phyloP scores from a whole-genome alignment of 2,113 vertebrate genomes.

The Agapornis roseicollis region DNA sequence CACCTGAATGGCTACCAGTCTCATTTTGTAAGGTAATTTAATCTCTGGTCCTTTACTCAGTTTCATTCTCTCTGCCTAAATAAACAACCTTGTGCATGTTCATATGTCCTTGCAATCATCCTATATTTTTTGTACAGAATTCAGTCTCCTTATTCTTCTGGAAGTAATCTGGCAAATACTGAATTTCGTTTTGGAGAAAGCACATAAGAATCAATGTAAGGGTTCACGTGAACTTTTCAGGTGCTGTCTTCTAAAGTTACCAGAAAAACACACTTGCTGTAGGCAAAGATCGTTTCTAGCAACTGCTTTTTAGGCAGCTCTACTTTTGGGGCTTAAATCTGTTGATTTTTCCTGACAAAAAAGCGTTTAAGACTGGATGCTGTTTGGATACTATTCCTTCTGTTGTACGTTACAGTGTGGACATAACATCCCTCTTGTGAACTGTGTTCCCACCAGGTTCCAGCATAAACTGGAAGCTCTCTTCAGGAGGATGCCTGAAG shows the following conservation, averaged over 20 bases:
- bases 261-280: background rate
- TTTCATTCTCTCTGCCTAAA: background rate
- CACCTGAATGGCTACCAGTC: background rate
- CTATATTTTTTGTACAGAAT: background rate
- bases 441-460: background rate
- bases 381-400: background rate
- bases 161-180: background rate
- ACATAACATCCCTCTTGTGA: background rate
- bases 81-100: background rate
- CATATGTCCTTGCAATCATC: background rate
- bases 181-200: background rate
- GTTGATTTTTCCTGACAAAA: background rate
- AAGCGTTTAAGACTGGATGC: background rate
- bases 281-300: background rate
- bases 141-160: background rate
- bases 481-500: background rate
- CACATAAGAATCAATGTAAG: background rate
- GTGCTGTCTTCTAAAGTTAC: background rate
- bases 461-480: background rate
- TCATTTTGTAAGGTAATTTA: background rate
- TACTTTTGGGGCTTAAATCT: background rate
- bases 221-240: background rate
- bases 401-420: accelerated
- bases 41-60: background rate
- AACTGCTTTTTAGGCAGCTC: background rate